Conservation (phyloP, 2,797 vertebrate species). For the Myotis pilosus region DNA sequence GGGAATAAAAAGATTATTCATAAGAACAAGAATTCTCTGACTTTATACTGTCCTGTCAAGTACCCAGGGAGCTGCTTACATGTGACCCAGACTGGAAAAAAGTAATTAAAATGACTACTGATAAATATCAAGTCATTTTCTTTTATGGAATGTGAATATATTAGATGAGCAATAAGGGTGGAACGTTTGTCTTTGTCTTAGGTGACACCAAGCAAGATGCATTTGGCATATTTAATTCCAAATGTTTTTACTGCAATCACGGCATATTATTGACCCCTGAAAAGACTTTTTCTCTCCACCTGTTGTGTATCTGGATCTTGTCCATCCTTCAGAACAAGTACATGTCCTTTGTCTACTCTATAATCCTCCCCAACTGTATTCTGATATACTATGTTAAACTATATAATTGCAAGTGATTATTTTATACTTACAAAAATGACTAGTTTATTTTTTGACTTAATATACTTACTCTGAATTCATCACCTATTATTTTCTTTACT, state of each 20-base stretch:
- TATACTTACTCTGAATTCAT: background rate
- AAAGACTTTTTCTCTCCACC: background rate
- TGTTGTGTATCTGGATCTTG: background rate
- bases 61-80: background rate
- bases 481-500: background rate
- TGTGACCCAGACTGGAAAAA: conserved; percentile 40
- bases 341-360: background rate
- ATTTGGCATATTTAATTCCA: background rate
- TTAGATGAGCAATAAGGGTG: background rate
- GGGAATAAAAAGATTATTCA: conserved; percentile 1
- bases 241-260: background rate
- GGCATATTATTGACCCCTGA: background rate
- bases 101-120: conserved; percentile 14
- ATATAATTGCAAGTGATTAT: background rate
- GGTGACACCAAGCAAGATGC: background rate
- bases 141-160: background rate
- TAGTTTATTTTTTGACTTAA: background rate
- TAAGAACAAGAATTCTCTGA: conserved; percentile 34
- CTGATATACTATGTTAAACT: background rate
- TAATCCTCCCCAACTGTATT: background rate
- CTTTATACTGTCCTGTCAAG: conserved; percentile 42
- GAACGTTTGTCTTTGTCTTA: background rate
- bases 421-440: background rate
- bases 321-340: background rate
- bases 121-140: conserved; percentile 28